Conservation (phyloP, 2,797 vertebrate genomes). For the Sciaenops ocellatus region DNA sequence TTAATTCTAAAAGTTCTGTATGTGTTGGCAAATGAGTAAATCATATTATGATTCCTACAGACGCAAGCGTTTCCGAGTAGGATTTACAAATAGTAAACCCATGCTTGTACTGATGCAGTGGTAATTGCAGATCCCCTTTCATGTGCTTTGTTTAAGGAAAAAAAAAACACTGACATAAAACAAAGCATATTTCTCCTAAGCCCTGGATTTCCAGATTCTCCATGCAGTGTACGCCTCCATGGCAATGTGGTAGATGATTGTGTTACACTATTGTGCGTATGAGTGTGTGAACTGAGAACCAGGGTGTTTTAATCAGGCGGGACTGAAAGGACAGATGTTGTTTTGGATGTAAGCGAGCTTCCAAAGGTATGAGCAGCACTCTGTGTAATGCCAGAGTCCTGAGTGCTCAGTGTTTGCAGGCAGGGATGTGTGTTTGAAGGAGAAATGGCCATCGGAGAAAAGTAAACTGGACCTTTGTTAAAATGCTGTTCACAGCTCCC, state of each 20-base stretch:
- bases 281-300: constrained; percentile 54
- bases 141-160: constrained; percentile 28
- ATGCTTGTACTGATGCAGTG: constrained; percentile 29
- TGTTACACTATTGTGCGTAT: constrained; percentile 59
- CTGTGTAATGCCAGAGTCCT: constrained; percentile 29
- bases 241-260: constrained; percentile 70
- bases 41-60: neutral
- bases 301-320: constrained; percentile 67
- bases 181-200: constrained; percentile 78
- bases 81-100: constrained; percentile 46
- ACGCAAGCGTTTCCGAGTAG: constrained; percentile 15
- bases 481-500: neutral
- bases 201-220: constrained; percentile 72
- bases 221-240: constrained; percentile 46
- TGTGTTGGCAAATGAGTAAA: neutral
- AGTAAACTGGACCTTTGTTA: constrained; percentile 11
- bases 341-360: constrained; percentile 69
- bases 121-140: constrained; percentile 49
- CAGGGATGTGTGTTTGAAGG: constrained; percentile 1
- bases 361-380: constrained; percentile 44
- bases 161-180: constrained; percentile 35
- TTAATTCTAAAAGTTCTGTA: neutral
- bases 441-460: neutral
- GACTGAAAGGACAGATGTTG: constrained; percentile 78
- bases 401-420: constrained; percentile 10